A percentile compares a stretch with the other conserved stretches of the same genome.
Evolutionary conservation across 2,888 invertebrate genomes (phyloP).

Genomic region (Antheraea assamensis): DNA sequence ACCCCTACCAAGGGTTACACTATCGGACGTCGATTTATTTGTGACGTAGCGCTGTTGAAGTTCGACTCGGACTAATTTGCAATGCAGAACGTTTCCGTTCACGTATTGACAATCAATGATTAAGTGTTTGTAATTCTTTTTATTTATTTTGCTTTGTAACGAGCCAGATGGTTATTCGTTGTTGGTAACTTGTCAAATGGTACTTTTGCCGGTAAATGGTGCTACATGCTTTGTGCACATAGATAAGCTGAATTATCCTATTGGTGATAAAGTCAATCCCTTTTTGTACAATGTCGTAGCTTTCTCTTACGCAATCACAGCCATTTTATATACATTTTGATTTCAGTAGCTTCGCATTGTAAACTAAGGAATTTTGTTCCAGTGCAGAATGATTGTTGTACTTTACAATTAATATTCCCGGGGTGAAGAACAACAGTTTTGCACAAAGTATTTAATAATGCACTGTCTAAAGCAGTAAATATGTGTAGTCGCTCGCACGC

Average conservation of each 20-base stretch:
- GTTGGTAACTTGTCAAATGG: not conserved
- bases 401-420: not conserved
- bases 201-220: slow-evolving; percentile 39
- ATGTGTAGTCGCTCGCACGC: slow-evolving; percentile 28
- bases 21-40: slow-evolving; percentile 43
- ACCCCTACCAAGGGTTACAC: slow-evolving; percentile 53
- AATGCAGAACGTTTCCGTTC: slow-evolving; percentile 69
- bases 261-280: too few relatives aligned
- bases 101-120: slow-evolving; percentile 69
- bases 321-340: too few relatives aligned
- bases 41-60: slow-evolving; percentile 66
- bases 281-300: too few relatives aligned
- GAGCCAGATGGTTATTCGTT: slow-evolving; percentile 52
- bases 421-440: not conserved
- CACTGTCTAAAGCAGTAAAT: slow-evolving; percentile 8
- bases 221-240: slow-evolving; percentile 25
- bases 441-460: not conserved
- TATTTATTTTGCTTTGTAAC: slow-evolving; percentile 53
- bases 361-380: not conserved
- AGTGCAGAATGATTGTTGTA: not conserved
- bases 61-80: slow-evolving; percentile 59
- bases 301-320: too few relatives aligned
- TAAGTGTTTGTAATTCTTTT: slow-evolving; percentile 44
- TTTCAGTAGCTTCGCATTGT: not conserved
- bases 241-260: not conserved